A percentile compares a stretch with the other conserved stretches of the same genome.
These are phyloP conservation scores for Dasypus novemcinctus DNA, from an alignment of 2,113 vertebrate species.

Conservation along the genomic window DNA sequence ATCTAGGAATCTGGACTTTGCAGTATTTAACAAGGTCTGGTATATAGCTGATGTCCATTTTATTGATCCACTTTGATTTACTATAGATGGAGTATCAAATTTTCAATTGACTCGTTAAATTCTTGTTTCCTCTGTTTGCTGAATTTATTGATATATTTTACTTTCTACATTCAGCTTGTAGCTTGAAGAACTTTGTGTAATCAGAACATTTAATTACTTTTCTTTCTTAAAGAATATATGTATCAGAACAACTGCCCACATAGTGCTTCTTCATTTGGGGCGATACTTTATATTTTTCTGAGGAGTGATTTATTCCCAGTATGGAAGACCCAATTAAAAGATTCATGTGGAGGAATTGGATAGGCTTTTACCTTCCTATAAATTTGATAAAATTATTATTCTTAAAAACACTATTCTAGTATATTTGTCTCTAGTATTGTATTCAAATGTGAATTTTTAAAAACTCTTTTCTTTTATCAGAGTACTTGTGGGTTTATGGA, in stretches of 20 bases:
- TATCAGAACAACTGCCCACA: neutral
- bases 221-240: neutral
- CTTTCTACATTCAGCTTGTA: neutral
- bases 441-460: neutral
- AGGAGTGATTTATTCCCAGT: slow-evolving; percentile 1
- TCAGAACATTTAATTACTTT: neutral
- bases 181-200: slow-evolving; percentile 34
- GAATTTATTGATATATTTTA: slow-evolving; percentile 22
- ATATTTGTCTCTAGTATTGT: neutral
- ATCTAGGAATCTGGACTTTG: neutral
- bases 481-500: too few species aligned
- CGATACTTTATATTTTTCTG: neutral
- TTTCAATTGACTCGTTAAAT: neutral
- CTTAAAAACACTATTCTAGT: neutral
- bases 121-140: slow-evolving; percentile 36
- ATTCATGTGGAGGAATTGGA: neutral
- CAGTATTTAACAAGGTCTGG: neutral
- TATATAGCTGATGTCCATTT: neutral
- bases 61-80: neutral
- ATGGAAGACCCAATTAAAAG: neutral
- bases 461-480: too few species aligned
- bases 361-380: neutral
- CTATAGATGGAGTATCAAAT: neutral
- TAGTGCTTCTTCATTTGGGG: neutral
- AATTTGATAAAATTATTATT: slow-evolving; percentile 45